Percentiles rank a stretch among this genome's conserved stretches.
phyloP scores from a whole-genome alignment of 2,888 invertebrate genomes.

The Volucella bombylans region DNA sequence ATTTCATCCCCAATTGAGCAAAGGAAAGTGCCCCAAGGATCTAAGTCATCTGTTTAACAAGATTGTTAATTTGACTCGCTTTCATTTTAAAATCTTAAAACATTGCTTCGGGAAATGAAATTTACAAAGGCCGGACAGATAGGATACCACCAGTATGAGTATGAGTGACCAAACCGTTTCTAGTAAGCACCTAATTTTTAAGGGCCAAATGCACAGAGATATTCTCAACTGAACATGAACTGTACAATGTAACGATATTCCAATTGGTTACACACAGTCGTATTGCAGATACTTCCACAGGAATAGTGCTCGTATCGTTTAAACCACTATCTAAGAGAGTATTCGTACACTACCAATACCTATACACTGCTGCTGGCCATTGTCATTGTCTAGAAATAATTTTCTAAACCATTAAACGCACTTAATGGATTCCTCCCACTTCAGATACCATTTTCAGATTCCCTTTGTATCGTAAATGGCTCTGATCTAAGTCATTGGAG shows the following conservation, averaged over 20 bases:
- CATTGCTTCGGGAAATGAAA: slow-evolving; percentile 1
- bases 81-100: slow-evolving; percentile 37
- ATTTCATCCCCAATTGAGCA: slow-evolving; percentile 44
- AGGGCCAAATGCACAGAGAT: slow-evolving; percentile 35
- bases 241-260: slow-evolving; percentile 59
- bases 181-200: slow-evolving; percentile 39
- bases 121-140: neutral
- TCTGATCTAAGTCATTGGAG: slow-evolving; percentile 34
- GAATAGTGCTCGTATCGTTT: slow-evolving; percentile 8
- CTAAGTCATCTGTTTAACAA: slow-evolving; percentile 42
- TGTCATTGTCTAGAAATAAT: slow-evolving; percentile 67
- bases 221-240: neutral
- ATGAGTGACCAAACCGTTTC: slow-evolving; percentile 1
- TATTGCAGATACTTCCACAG: slow-evolving; percentile 4
- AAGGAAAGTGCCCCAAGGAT: neutral
- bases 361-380: slow-evolving; percentile 10
- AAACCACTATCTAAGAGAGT: neutral
- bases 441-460: slow-evolving; percentile 52
- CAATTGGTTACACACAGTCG: slow-evolving; percentile 55
- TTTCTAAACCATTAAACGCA: slow-evolving; percentile 72
- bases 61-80: slow-evolving; percentile 35
- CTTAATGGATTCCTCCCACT: slow-evolving; percentile 61
- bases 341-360: neutral
- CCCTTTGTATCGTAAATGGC: slow-evolving; percentile 60
- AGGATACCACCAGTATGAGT: neutral